Evolutionary conservation across 2,797 vertebrate species (phyloP).

Genomic region (Urosaurus nigricauda): DNA sequence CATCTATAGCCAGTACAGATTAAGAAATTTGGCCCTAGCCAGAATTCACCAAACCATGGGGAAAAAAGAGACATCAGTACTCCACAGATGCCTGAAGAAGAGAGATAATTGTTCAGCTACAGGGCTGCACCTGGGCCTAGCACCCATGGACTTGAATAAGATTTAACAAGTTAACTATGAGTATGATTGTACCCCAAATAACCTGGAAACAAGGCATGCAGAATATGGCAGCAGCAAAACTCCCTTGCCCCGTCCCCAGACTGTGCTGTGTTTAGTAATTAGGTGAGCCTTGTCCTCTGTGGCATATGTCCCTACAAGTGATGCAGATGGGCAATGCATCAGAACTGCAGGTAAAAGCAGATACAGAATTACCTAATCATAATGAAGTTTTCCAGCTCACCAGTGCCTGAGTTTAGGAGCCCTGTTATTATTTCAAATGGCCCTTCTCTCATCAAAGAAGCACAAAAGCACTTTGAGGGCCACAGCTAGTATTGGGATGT

Average conservation of each 20-base stretch:
- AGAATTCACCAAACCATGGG: not conserved
- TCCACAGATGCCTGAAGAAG: not conserved
- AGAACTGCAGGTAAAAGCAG: not conserved
- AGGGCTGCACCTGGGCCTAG: not conserved
- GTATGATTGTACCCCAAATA: not conserved
- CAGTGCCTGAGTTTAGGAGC: not conserved
- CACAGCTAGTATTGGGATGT: not conserved
- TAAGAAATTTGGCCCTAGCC: not conserved
- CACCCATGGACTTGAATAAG: not conserved
- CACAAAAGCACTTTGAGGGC: not conserved
- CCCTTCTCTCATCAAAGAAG: not conserved
- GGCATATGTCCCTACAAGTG: not conserved
- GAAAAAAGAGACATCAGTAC: not conserved
- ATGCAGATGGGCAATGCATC: not conserved
- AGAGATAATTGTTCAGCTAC: not conserved
- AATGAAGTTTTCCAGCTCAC: not conserved
- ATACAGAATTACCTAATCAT: not conserved
- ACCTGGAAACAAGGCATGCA: not conserved
- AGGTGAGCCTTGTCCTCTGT: not conserved
- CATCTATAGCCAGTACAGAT: not conserved
- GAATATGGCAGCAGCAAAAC: not conserved
- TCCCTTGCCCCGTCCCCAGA: not conserved
- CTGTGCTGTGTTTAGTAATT: not conserved
- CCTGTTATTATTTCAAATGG: too few relatives aligned
- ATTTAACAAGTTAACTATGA: not conserved